Evolutionary conservation across 2,888 invertebrate species (phyloP).

Genomic region (Sisyra terminalis): DNA sequence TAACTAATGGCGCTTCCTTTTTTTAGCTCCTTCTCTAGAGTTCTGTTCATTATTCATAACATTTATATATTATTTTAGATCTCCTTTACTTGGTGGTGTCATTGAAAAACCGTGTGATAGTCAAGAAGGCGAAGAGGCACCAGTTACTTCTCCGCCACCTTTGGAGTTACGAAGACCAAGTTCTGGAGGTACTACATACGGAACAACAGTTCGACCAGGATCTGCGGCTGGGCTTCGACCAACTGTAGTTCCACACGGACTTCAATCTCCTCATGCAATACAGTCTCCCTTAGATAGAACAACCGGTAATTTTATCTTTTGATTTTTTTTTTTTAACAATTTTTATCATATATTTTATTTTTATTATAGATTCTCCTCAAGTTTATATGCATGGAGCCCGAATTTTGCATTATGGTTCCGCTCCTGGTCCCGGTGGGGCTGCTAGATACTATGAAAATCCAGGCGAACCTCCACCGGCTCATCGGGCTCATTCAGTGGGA

Average conservation of each 20-base stretch:
- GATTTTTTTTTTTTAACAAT: constrained; percentile 6
- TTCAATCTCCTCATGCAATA: constrained; percentile 50
- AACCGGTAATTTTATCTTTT: constrained; percentile 28
- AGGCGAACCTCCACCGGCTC: constrained; percentile 44
- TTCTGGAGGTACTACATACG: constrained; percentile 25
- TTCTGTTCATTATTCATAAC: no score
- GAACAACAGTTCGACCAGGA: constrained; percentile 12
- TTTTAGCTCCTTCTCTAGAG: no score
- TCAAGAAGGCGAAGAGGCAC: constrained; percentile 29
- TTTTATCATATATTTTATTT: constrained; percentile 5
- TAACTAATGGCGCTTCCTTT: no score
- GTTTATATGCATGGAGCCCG: constrained; percentile 36
- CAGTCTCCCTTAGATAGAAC: constrained; percentile 55
- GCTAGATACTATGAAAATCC: constrained; percentile 39
- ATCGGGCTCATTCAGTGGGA: constrained; percentile 27
- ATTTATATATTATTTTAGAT: constrained; percentile 16
- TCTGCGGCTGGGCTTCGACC: constrained; percentile 31
- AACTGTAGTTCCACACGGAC: constrained; percentile 45
- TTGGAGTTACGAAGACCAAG: constrained; percentile 48
- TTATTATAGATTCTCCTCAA: constrained; percentile 41
- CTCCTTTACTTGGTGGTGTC: constrained; percentile 39
- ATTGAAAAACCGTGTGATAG: constrained; percentile 41
- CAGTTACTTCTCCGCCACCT: constrained; percentile 43
- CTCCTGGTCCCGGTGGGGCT: constrained; percentile 18
- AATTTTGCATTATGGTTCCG: constrained; percentile 29